These are phyloP conservation scores for Hyperopisus bebe DNA, from an alignment of 2,113 vertebrate genomes.

Conservation along the genomic window DNA sequence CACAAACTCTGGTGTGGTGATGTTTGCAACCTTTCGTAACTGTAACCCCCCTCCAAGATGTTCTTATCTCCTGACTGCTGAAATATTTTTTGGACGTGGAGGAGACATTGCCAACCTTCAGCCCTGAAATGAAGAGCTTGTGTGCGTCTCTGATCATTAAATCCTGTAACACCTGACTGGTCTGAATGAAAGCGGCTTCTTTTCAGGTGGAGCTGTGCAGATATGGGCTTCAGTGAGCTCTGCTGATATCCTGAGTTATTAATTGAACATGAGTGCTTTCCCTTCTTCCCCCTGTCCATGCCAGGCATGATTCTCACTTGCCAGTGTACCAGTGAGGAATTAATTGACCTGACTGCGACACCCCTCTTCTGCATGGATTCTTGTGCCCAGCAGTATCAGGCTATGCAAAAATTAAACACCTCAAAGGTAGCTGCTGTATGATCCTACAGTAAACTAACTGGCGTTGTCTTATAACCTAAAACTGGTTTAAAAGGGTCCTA, in stretches of 20 bases:
- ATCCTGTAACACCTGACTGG: background rate
- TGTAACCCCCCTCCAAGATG: background rate
- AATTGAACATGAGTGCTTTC: background rate
- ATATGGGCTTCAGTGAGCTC: background rate
- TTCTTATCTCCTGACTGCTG: background rate
- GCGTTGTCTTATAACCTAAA: background rate
- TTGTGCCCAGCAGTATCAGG: background rate
- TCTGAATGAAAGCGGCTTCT: background rate
- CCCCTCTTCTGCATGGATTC: background rate
- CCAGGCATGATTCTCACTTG: background rate
- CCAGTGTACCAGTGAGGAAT: background rate
- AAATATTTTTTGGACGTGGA: background rate
- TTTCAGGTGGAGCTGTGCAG: background rate
- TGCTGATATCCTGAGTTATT: conserved; percentile 8
- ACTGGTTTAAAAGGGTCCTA: background rate
- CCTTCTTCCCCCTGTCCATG: background rate
- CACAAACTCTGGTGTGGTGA: background rate
- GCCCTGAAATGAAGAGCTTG: background rate
- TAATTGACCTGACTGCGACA: background rate
- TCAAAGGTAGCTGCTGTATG: background rate
- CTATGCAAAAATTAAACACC: background rate
- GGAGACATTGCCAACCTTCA: background rate
- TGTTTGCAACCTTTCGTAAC: background rate
- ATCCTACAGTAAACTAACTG: background rate
- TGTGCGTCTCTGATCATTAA: background rate